A percentile compares a stretch with the other conserved stretches of the same genome.
These are phyloP conservation scores for Mamestra brassicae DNA, from an alignment of 2,888 invertebrate species.

Conservation along the genomic window DNA sequence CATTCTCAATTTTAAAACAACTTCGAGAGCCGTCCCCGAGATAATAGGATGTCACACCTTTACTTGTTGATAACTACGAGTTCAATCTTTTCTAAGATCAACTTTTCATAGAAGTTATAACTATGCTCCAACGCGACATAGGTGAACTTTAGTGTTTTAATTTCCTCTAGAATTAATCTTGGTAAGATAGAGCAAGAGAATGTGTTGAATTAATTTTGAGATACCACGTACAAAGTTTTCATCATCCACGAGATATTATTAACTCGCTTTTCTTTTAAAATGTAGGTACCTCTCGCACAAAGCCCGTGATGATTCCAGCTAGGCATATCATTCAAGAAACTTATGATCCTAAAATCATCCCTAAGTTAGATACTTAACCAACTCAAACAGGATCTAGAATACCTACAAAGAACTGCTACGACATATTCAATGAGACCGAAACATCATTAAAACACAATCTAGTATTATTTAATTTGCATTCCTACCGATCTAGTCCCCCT, in stretches of 20 bases:
- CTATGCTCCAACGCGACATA: background rate
- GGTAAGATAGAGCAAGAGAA: background rate
- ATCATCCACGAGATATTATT: too few species aligned
- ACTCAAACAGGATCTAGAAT: background rate
- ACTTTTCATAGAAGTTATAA: conserved; percentile 33
- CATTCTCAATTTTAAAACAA: conserved; percentile 62
- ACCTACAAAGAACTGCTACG: background rate
- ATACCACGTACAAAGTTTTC: background rate
- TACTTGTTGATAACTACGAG: conserved; percentile 52
- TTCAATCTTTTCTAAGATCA: conserved; percentile 44
- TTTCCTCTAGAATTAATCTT: conserved; percentile 17
- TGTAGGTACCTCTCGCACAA: background rate
- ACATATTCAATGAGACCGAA: background rate
- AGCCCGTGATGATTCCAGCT: background rate
- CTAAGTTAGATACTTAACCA: background rate
- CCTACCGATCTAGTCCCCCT: conserved; percentile 39
- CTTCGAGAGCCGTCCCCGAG: conserved; percentile 37
- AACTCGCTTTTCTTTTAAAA: background rate
- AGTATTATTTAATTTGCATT: conserved; percentile 45
- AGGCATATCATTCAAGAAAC: too few species aligned
- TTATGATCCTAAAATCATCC: too few species aligned
- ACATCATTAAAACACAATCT: conserved; percentile 8
- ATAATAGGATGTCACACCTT: conserved; percentile 67
- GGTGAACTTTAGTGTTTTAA: conserved; percentile 8
- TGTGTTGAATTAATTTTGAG: background rate